phyloP scores from a whole-genome alignment of 2,113 vertebrate genomes.

The Psittacus erithacus region DNA sequence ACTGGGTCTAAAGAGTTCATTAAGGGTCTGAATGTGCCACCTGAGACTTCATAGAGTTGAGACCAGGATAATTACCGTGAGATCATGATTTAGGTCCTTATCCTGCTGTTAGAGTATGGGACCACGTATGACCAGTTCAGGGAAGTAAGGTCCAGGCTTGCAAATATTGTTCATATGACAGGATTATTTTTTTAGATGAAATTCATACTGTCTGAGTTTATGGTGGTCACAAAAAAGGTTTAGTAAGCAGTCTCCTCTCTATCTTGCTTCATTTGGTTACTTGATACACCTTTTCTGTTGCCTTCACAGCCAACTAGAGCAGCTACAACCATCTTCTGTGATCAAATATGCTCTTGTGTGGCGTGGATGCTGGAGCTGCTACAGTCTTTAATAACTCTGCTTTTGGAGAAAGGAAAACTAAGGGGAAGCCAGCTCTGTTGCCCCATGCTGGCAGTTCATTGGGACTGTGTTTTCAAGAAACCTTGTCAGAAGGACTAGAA shows the following conservation, averaged over 20 bases:
- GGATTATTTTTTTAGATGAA: not conserved
- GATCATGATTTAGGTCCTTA: not conserved
- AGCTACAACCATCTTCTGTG: not conserved
- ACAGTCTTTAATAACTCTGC: not conserved
- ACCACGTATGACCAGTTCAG: accelerated
- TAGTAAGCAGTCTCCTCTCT: not conserved
- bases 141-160: not conserved
- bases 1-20: not conserved
- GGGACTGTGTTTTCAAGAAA: not conserved
- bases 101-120: not conserved
- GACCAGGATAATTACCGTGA: not conserved
- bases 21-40: not conserved
- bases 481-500: not conserved
- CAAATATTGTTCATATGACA: not conserved
- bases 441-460: accelerated
- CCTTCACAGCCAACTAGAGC: not conserved
- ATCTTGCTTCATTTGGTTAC: not conserved
- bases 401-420: not conserved
- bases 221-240: not conserved
- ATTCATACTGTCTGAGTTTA: not conserved
- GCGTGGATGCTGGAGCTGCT: not conserved
- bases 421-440: not conserved
- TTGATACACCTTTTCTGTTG: accelerated
- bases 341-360: not conserved
- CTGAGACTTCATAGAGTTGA: not conserved